phyloP scores from a whole-genome alignment of 2,797 vertebrate species.

The Notolepis coatsorum region DNA sequence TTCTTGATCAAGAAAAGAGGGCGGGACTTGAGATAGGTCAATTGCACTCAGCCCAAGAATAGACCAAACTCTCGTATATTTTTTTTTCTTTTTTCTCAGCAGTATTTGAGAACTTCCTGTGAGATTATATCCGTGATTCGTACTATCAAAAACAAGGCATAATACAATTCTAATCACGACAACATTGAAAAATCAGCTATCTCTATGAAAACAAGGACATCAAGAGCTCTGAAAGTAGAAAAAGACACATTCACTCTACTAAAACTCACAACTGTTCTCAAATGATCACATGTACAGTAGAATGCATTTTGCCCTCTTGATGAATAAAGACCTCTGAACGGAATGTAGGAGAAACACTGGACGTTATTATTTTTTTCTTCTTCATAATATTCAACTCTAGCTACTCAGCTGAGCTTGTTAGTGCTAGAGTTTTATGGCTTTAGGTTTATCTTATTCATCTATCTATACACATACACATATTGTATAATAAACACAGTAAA shows the following conservation, averaged over 20 bases:
- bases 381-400: slow-evolving; percentile 74
- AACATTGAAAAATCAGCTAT: slow-evolving; percentile 69
- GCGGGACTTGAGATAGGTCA: no score
- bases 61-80: slow-evolving; percentile 52
- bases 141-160: slow-evolving; percentile 77
- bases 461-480: slow-evolving; percentile 76
- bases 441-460: slow-evolving; percentile 81
- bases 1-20: no score
- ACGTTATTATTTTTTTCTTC: slow-evolving; percentile 22
- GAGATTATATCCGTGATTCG: slow-evolving; percentile 54
- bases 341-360: slow-evolving; percentile 73
- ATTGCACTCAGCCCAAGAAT: slow-evolving; percentile 76
- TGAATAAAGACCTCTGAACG: slow-evolving; percentile 67
- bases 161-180: slow-evolving; percentile 72
- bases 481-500: slow-evolving; percentile 70
- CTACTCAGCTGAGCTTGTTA: slow-evolving; percentile 83
- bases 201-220: slow-evolving; percentile 70
- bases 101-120: slow-evolving; percentile 63
- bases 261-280: slow-evolving; percentile 70
- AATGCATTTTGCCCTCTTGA: slow-evolving; percentile 68
- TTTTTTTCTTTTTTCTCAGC: slow-evolving; percentile 39
- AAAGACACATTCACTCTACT: slow-evolving; percentile 71
- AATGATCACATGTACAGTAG: slow-evolving; percentile 65
- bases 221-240: slow-evolving; percentile 69
- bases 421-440: slow-evolving; percentile 88